Conservation (phyloP, 2,888 invertebrate genomes). For the Odontomyia ornata region DNA sequence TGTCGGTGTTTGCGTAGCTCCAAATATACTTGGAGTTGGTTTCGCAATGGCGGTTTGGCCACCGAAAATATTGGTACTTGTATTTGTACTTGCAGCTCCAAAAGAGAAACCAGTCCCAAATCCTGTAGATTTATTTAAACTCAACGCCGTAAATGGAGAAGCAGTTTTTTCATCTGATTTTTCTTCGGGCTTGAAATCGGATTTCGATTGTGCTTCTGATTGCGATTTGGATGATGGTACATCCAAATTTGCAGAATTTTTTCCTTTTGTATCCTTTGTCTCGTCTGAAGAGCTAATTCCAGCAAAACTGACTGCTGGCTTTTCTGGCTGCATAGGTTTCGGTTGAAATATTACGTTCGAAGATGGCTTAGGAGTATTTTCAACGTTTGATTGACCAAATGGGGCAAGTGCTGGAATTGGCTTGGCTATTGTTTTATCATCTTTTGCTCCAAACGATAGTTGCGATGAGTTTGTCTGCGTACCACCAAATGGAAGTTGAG, state of each 20-base stretch:
- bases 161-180: neutral
- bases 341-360: neutral
- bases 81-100: neutral
- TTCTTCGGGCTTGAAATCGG: neutral
- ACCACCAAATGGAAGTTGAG: neutral
- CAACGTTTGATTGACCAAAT: neutral
- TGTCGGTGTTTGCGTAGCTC: neutral
- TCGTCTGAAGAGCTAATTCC: neutral
- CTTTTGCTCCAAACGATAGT: conserved; percentile 7
- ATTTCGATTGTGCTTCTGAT: neutral
- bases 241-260: neutral
- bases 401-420: neutral
- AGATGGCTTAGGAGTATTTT: neutral
- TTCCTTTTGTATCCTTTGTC: neutral
- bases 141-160: conserved; percentile 13
- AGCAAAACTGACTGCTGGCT: neutral
- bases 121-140: neutral
- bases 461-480: neutral
- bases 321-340: neutral
- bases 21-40: conserved; percentile 6
- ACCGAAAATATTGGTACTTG: conserved; percentile 7
- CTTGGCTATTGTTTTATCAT: conserved; percentile 17
- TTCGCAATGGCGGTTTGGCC: neutral
- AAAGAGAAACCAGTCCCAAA: conserved; percentile 6
- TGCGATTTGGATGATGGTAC: neutral